Evolutionary conservation across 2,888 invertebrate genomes (phyloP), one percentile per base, ranked within the genome.

Genomic region (Cynaeus angustus): DNA sequence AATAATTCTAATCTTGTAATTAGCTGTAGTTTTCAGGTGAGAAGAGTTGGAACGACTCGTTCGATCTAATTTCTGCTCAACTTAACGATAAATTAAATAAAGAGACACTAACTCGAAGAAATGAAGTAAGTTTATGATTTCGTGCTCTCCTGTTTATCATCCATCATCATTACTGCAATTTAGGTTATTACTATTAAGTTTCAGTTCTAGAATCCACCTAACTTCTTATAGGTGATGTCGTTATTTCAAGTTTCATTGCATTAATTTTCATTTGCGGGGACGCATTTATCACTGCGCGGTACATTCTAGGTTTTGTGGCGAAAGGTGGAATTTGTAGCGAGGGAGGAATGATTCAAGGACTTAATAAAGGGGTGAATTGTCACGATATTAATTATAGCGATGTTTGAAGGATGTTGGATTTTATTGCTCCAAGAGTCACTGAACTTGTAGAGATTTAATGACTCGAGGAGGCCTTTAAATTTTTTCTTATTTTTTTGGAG

Each of bases 141-240:
- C 68, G 66, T 67, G 70, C 56, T 73, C 74, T 73, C 74, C 56
- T 70, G 72, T 71, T 73, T 76, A 75, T 76, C 79, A 82, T 82
- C 79, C 78, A 81, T 82, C 81, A 82, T 82, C 80, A 80, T 81
- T 81, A 81, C 52, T 71, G 72, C 75, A 78, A 80, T 81, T 74
- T 73, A 58, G 71, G 66, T 82, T 77, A 77, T 78, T 78, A 77
- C 75, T 74, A 71, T 72, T 72, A 77, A 78, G 78, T 78, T 73
- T 72, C 74, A 78, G 76, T 76, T 78, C 74, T 72, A 71, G 74
- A 78, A 77, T 74, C 72, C 75, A 78, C 77, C 77, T 78, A 79
- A 79, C 77, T 79, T 79, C 78, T 77, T 78, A 76, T 77, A 80
- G 79, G 79, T 79, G 33, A 33, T 33, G 74, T 78, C 81, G 82